Base-by-base conservation (phyloP, 1,140 invertebrate genomes). In the Trypoxylus dichotomus region DNA sequence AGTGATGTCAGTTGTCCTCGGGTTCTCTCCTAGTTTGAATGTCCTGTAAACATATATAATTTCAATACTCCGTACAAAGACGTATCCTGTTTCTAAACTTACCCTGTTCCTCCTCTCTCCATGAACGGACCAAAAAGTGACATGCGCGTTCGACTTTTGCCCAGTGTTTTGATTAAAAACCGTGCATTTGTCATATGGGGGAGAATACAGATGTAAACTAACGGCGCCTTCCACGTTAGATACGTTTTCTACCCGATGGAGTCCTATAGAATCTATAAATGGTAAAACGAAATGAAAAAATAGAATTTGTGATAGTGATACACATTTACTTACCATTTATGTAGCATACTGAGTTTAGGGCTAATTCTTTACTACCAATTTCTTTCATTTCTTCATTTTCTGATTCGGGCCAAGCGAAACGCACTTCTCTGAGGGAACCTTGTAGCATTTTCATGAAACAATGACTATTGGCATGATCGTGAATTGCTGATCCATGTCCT, bases 371-470 rank as follows among this genome's bases (percentile, higher is more conserved):
- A 80, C 92, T 90, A 0, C 90, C 89, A 1, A 91, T 90, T 84
- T 93, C 91, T 47, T 89, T 85, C 79, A 94, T 87, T 42, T 88
- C 83, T 10, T 87, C 83, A n/a, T 87, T 82, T 47, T 86, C 82
- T 6, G 80, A 77, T 75, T 83, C 81, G 7, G 95, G 95, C 94
- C 94, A 96, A 3, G 88, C 90, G 84, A 92, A 97, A 73, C 91
- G 86, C 2, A 93, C 90, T 89, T 94, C 93, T 43, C 90, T 89
- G 21, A 94, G 85, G 80, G 90, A 91, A 11, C 93, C 93, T 77
- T 93, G 91, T 0, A 94, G 88, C 76, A 94, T 90, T 89, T 99
- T 99, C 94, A 99, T 97, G 83, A 99, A 97, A 85, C 98, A 99
- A 84, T 99, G 97, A 0, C 97, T 92, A 83, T 98, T 91, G 0